Percentiles rank a stretch among this genome's conserved stretches.
These are phyloP conservation scores for Drosophila varians DNA, from an alignment of 1,140 invertebrate genomes.

Conservation along the genomic window DNA sequence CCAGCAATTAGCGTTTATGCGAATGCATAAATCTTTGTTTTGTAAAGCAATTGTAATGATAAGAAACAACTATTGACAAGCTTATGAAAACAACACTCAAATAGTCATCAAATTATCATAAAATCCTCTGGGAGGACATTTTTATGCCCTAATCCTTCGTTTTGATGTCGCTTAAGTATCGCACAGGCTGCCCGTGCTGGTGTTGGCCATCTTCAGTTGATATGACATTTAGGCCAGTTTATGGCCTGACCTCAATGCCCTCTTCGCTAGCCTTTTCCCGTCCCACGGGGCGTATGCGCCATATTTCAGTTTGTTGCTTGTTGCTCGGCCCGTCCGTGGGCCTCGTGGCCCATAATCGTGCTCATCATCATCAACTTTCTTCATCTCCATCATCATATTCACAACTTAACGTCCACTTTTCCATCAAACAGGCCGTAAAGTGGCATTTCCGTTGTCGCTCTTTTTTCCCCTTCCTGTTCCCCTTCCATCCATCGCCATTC, in stretches of 20 bases:
- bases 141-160: slow-evolving; percentile 46
- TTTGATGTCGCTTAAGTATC: slow-evolving; percentile 31
- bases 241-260: slow-evolving; percentile 66
- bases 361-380: slow-evolving; percentile 53
- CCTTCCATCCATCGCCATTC: slow-evolving; percentile 30
- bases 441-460: slow-evolving; percentile 76
- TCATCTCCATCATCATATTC: slow-evolving; percentile 74
- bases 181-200: slow-evolving; percentile 3
- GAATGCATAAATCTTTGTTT: too few species aligned
- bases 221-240: slow-evolving; percentile 71
- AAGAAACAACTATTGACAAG: too few species aligned
- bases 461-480: slow-evolving; percentile 10
- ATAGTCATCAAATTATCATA: slow-evolving; percentile 31
- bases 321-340: slow-evolving; percentile 1
- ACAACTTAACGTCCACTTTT: slow-evolving; percentile 79
- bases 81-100: neutral
- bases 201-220: slow-evolving; percentile 44
- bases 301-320: slow-evolving; percentile 53
- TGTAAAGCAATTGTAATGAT: neutral
- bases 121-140: slow-evolving; percentile 16
- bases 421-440: slow-evolving; percentile 80
- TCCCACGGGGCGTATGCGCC: slow-evolving; percentile 55
- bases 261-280: slow-evolving; percentile 29
- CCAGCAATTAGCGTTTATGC: slow-evolving; percentile 50
- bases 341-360: slow-evolving; percentile 36